phyloP scores from a whole-genome alignment of 1,140 invertebrate species.

The Pararge aegeria region DNA sequence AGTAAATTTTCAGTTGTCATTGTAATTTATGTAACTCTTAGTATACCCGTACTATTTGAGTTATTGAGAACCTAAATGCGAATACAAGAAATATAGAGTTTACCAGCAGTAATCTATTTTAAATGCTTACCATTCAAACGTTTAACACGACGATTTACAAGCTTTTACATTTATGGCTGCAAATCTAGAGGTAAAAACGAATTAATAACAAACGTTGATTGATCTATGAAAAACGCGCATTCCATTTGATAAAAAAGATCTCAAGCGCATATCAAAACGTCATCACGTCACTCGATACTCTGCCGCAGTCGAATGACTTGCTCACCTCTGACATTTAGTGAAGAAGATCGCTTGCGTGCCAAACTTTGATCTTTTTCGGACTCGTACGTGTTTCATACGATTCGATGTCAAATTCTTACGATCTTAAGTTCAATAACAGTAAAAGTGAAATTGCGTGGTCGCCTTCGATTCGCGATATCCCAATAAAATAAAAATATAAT shows the following conservation, averaged over 20 bases:
- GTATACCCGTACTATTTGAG: conserved; percentile 24
- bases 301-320: conserved; percentile 24
- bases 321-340: conserved; percentile 61
- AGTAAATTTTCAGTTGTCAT: conserved; percentile 42
- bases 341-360: conserved; percentile 59
- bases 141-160: too few relatives aligned
- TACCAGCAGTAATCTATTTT: neutral
- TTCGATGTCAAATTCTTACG: conserved; percentile 48
- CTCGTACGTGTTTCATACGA: conserved; percentile 51
- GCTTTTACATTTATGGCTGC: too few relatives aligned
- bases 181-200: too few relatives aligned
- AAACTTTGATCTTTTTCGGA: conserved; percentile 62
- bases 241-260: conserved; percentile 31
- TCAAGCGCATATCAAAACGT: conserved; percentile 49
- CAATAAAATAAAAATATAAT: conserved; percentile 15
- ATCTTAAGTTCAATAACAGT: conserved; percentile 24
- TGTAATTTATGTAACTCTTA: conserved; percentile 34
- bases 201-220: too few relatives aligned
- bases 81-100: conserved; percentile 2
- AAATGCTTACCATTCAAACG: too few relatives aligned
- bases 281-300: conserved; percentile 27
- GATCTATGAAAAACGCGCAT: conserved; percentile 6
- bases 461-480: conserved; percentile 3
- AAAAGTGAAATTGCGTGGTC: conserved; percentile 10
- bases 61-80: conserved; percentile 24